Evolutionary conservation across 2,113 vertebrate species (phyloP).

Genomic region (Anoplopoma fimbria): DNA sequence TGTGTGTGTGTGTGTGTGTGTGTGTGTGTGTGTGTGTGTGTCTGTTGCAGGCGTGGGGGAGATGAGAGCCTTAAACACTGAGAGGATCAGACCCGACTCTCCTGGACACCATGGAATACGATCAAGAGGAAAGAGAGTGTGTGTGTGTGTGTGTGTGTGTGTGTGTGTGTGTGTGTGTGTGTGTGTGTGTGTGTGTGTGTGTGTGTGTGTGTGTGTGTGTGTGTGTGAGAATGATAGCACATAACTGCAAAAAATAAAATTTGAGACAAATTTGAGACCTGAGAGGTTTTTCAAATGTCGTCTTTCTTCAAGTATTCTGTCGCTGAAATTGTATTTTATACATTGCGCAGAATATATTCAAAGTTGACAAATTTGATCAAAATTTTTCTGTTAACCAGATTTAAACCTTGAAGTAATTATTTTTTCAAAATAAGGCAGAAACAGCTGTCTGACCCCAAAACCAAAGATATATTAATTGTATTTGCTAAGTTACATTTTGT

Average conservation of each 20-base stretch:
- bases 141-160: constrained; percentile 7
- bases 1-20: constrained; percentile 30
- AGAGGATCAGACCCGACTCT: constrained; percentile 75
- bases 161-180: constrained; percentile 36
- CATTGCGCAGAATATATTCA: neutral
- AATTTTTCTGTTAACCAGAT: neutral
- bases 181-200: neutral
- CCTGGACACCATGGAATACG: constrained; percentile 69
- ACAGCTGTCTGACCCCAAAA: neutral
- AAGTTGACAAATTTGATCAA: neutral
- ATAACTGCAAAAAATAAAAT: constrained; percentile 4
- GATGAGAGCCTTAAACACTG: constrained; percentile 66
- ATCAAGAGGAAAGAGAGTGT: constrained; percentile 58
- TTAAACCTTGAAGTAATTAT: neutral
- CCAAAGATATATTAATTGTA: neutral
- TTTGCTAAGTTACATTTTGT: neutral
- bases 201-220: too few species aligned
- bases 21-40: constrained; percentile 6
- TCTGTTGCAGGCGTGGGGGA: constrained; percentile 21
- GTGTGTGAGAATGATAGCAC: constrained; percentile 8
- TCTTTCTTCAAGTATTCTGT: neutral
- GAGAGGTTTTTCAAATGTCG: constrained; percentile 26
- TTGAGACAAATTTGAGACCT: neutral
- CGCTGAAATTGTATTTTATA: neutral
- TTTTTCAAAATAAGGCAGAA: neutral